Conservation (phyloP, 2,888 invertebrate genomes). For the Daptonema setosum region DNA sequence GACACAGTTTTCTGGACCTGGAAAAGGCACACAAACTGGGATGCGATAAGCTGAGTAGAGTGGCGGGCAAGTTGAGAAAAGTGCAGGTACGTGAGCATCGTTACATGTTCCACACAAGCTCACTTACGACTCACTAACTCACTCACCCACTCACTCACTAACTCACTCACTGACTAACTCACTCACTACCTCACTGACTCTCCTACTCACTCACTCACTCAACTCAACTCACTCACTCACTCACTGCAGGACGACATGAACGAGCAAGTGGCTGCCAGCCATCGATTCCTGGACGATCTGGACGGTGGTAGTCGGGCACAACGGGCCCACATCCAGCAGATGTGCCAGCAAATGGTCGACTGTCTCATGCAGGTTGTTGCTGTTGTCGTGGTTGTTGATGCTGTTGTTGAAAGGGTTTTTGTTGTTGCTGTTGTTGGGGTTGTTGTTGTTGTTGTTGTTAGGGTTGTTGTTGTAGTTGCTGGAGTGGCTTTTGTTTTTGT, state of each 20-base stretch:
- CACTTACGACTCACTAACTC: too few relatives aligned
- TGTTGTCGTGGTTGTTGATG: too few relatives aligned
- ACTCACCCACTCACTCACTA: too few relatives aligned
- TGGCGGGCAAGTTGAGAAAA: conserved; percentile 35
- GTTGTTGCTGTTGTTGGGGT: too few relatives aligned
- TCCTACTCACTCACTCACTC: too few relatives aligned
- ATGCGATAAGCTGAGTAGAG: conserved; percentile 46
- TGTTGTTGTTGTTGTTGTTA: too few relatives aligned
- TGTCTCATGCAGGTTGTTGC: conserved; percentile 42
- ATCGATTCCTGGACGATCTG: conserved; percentile 45
- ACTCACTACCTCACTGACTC: too few relatives aligned
- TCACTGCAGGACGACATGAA: conserved; percentile 45
- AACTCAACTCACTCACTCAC: too few relatives aligned
- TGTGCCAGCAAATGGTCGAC: conserved; percentile 45
- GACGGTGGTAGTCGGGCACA: conserved; percentile 44
- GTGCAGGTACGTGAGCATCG: background rate
- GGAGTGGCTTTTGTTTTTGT: too few relatives aligned
- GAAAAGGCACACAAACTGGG: conserved; percentile 51
- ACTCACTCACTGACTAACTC: too few relatives aligned
- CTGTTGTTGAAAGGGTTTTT: too few relatives aligned
- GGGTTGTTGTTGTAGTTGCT: too few relatives aligned
- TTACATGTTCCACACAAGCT: background rate
- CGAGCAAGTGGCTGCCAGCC: conserved; percentile 44
- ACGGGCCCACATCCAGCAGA: conserved; percentile 43
- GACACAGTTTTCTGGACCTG: conserved; percentile 49